phyloP scores from a whole-genome alignment of 1,140 invertebrate species.

The Pseudomyrmex concolor region DNA sequence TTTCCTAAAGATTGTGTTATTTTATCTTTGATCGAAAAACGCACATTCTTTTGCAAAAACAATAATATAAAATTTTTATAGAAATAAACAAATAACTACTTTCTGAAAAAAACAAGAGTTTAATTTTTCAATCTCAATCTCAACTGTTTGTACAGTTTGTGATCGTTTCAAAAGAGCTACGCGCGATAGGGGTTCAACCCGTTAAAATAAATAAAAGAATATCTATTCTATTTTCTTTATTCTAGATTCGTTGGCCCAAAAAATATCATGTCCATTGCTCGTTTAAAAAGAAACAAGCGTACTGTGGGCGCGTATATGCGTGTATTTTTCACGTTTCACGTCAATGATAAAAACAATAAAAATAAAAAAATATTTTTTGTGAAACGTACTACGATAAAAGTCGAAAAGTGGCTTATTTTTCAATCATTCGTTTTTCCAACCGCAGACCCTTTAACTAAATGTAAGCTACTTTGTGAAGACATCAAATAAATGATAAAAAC shows the following conservation, averaged over 20 bases:
- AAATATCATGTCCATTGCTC: not conserved
- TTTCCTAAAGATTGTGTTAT: too few relatives aligned
- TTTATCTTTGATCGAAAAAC: too few relatives aligned
- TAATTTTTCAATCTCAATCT: slow-evolving; percentile 22
- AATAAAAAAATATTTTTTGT: not conserved
- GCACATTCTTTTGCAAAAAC: not conserved
- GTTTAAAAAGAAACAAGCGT: not conserved
- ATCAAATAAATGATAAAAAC: slow-evolving; percentile 14
- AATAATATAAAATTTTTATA: not conserved
- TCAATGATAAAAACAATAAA: too few relatives aligned
- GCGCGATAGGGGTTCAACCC: not conserved
- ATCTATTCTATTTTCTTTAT: slow-evolving; percentile 24
- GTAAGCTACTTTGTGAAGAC: not conserved
- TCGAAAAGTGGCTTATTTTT: not conserved
- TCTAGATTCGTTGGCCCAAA: not conserved
- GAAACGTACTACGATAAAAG: not conserved
- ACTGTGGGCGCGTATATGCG: not conserved
- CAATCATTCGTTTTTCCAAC: not conserved
- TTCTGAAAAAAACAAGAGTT: slow-evolving; percentile 9
- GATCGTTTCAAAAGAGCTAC: slow-evolving; percentile 21
- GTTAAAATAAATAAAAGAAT: slow-evolving; percentile 39
- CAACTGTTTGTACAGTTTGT: slow-evolving; percentile 4
- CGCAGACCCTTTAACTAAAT: slow-evolving; percentile 8
- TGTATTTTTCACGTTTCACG: not conserved
- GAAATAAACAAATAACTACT: slow-evolving; percentile 6